A percentile compares a stretch with the other conserved stretches of the same genome.
These are phyloP conservation scores for Fragum whitleyi DNA, from an alignment of 2,888 invertebrate genomes.

Conservation along the genomic window DNA sequence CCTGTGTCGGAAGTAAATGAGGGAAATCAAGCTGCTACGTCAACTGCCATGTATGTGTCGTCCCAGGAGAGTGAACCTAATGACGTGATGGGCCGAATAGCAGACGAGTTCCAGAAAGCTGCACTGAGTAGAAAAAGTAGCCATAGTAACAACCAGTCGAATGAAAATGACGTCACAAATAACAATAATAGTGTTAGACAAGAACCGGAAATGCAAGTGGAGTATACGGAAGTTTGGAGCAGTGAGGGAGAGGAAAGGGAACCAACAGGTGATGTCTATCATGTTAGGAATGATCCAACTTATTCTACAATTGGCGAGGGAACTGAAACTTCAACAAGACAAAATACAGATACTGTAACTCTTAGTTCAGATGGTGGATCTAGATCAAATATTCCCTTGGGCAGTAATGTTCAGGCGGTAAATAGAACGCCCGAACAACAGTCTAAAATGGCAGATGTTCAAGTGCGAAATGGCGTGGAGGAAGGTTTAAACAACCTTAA, in stretches of 20 bases:
- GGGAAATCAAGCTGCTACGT: not conserved
- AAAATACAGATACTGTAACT: not conserved
- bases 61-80: not conserved
- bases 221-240: slow-evolving; percentile 16
- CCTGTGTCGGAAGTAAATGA: not conserved
- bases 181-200: not conserved
- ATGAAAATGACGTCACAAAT: not conserved
- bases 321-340: not conserved
- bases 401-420: not conserved
- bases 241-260: not conserved
- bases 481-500: no score
- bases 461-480: no score
- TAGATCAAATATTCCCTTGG: not conserved
- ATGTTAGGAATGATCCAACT: not conserved
- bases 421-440: not conserved
- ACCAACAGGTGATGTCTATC: not conserved
- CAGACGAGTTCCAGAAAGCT: slow-evolving; percentile 13
- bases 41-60: slow-evolving; percentile 10
- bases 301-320: not conserved
- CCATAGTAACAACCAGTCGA: not conserved
- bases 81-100: slow-evolving; percentile 15
- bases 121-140: not conserved
- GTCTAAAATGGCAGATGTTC: not conserved
- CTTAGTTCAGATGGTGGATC: slow-evolving; percentile 10
- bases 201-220: not conserved